These are phyloP conservation scores for Tiliacea aurago DNA, from an alignment of 2,888 invertebrate genomes.

Conservation along the genomic window DNA sequence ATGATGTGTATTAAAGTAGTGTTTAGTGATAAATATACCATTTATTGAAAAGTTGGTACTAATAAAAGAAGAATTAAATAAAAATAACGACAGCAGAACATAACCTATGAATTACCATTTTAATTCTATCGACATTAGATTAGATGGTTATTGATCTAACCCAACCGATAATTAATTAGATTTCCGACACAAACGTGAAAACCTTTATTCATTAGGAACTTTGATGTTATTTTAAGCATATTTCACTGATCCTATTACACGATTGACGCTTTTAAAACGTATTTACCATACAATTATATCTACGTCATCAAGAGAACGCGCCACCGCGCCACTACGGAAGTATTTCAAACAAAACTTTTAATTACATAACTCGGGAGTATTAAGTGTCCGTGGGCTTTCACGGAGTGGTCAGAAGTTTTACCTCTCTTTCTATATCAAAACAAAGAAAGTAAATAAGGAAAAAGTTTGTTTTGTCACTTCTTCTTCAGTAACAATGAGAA, in stretches of 20 bases:
- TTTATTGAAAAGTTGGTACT: background rate
- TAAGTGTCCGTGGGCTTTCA: slow-evolving; percentile 14
- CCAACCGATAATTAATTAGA: background rate
- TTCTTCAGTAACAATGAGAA: slow-evolving; percentile 33
- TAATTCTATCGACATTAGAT: background rate
- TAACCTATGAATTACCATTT: background rate
- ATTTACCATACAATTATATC: slow-evolving; percentile 1
- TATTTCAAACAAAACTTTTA: slow-evolving; percentile 51
- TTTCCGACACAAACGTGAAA: too few species aligned
- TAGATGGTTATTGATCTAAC: background rate
- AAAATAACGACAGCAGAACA: background rate
- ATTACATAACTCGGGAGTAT: slow-evolving; percentile 50
- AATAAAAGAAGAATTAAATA: background rate
- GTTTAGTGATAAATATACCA: background rate
- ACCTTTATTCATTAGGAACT: background rate
- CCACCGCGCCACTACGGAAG: background rate
- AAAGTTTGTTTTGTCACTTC: slow-evolving; percentile 31
- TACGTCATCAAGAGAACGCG: slow-evolving; percentile 5
- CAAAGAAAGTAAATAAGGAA: slow-evolving; percentile 23
- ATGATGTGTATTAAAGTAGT: background rate
- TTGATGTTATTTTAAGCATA: background rate
- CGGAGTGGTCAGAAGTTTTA: slow-evolving; percentile 24
- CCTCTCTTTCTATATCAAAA: slow-evolving; percentile 8
- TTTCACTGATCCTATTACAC: background rate
- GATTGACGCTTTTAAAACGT: background rate